Evolutionary conservation across 2,888 invertebrate species (phyloP).

Genomic region (Cordilura impudica): DNA sequence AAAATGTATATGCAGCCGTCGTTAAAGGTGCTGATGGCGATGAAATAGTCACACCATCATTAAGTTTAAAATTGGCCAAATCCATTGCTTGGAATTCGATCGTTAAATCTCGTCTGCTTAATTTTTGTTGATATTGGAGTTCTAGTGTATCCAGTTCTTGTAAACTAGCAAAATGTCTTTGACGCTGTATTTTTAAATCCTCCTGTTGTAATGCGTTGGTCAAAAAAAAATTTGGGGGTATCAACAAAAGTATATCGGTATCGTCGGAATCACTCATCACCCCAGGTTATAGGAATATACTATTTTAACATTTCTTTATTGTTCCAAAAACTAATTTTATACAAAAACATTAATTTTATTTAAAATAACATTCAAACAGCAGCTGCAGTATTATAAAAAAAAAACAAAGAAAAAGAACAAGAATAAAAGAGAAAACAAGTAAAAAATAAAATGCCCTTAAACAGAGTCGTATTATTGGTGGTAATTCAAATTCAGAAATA

Average conservation of each 20-base stretch:
- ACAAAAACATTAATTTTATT: neutral
- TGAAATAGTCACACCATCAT: neutral
- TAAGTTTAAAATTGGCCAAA: neutral
- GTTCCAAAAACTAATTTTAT: neutral
- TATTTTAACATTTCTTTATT: neutral
- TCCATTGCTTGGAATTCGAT: conserved; percentile 34
- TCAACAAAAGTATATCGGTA: conserved; percentile 88
- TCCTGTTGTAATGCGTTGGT: conserved; percentile 72
- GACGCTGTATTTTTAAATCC: conserved; percentile 36
- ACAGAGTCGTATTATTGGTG: neutral
- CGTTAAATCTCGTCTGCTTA: conserved; percentile 3
- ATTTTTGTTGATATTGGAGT: neutral
- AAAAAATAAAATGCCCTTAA: neutral
- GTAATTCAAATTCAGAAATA: too few relatives aligned
- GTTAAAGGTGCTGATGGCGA: neutral
- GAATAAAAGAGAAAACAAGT: neutral
- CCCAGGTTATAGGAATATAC: neutral
- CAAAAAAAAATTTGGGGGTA: conserved; percentile 87
- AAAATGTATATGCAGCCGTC: conserved; percentile 69
- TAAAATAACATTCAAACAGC: conserved; percentile 18
- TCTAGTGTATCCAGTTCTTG: conserved; percentile 33
- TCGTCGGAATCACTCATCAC: conserved; percentile 87
- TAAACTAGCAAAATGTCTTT: conserved; percentile 23
- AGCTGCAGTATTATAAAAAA: conserved; percentile 31
- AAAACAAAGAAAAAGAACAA: neutral